phyloP scores from a whole-genome alignment of 2,113 vertebrate genomes.

The Lathamus discolor region DNA sequence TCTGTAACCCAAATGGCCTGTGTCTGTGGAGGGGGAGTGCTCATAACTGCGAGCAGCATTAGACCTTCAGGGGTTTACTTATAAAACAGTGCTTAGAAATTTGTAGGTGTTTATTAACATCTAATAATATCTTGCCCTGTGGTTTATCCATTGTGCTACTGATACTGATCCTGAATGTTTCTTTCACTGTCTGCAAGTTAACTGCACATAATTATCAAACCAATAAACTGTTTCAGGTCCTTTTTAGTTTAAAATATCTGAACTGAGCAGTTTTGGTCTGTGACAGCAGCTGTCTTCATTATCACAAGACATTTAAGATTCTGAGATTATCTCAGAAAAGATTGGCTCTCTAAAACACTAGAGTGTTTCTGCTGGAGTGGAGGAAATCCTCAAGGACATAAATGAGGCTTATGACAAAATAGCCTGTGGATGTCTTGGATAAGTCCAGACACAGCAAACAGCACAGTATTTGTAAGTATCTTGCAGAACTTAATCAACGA shows the following conservation, averaged over 20 bases:
- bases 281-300: not conserved
- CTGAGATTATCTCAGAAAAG: not conserved
- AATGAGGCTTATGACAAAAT: not conserved
- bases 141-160: not conserved
- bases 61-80: not conserved
- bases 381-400: not conserved
- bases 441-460: not conserved
- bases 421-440: not conserved
- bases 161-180: not conserved
- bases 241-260: not conserved
- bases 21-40: not conserved
- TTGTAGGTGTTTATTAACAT: not conserved
- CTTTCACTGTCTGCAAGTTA: not conserved
- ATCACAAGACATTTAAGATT: not conserved
- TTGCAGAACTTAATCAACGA: not conserved
- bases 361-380: not conserved
- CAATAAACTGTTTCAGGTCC: not conserved
- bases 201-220: not conserved
- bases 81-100: not conserved
- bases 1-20: fast-evolving
- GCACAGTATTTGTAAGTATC: not conserved
- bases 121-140: not conserved
- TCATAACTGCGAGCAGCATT: not conserved
- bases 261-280: not conserved
- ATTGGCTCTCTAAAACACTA: not conserved